These are phyloP conservation scores for Andricus grossulariae DNA, from an alignment of 1,140 invertebrate genomes.

Conservation along the genomic window DNA sequence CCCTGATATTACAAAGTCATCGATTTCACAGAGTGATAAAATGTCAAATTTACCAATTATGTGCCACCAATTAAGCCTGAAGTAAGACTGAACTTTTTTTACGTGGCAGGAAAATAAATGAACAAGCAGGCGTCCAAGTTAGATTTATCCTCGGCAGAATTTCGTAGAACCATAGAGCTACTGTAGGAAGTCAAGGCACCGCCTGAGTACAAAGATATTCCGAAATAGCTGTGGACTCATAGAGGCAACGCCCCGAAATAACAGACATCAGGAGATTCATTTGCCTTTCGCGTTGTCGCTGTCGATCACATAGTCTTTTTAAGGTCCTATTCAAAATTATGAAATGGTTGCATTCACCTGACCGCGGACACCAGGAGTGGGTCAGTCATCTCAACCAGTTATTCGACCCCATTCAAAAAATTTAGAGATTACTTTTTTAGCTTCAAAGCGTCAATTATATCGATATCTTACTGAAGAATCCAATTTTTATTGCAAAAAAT, in stretches of 20 bases:
- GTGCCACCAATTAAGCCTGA: neutral
- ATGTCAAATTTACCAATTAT: neutral
- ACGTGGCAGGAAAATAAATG: conserved; percentile 14
- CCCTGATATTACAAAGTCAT: too few relatives aligned
- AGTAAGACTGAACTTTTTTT: neutral
- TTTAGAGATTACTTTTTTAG: neutral
- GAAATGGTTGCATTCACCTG: conserved; percentile 5
- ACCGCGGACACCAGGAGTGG: conserved; percentile 4
- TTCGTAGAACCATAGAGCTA: conserved; percentile 58
- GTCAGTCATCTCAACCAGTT: conserved; percentile 12
- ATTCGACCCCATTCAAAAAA: neutral
- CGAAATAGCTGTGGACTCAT: conserved; percentile 58
- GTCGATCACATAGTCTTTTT: conserved; percentile 24
- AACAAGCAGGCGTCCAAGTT: conserved; percentile 40
- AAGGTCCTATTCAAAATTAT: conserved; percentile 6
- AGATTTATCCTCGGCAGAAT: conserved; percentile 64
- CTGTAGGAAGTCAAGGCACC: conserved; percentile 56
- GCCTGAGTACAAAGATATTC: conserved; percentile 51
- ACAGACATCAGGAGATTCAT: conserved; percentile 46
- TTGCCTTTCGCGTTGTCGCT: conserved; percentile 13
- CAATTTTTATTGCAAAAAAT: too few relatives aligned
- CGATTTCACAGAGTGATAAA: too few relatives aligned
- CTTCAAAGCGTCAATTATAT: too few relatives aligned
- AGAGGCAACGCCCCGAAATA: conserved; percentile 59
- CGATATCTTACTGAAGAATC: too few relatives aligned